Evolutionary conservation across 2,888 invertebrate species (phyloP).

Genomic region (Saturnia japonica): DNA sequence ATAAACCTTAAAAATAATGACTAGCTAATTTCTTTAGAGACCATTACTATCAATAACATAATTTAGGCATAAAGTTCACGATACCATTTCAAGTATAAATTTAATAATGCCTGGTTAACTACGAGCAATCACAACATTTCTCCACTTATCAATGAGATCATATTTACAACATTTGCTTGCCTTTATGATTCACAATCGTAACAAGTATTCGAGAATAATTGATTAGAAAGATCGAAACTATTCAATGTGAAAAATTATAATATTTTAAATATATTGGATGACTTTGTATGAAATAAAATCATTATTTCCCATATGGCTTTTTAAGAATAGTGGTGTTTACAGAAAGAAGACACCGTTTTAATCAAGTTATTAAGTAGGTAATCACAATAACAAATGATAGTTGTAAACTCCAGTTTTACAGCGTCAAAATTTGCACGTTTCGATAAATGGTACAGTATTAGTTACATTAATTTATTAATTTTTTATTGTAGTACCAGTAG

Average conservation of each 20-base stretch:
- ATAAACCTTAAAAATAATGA: conserved; percentile 48
- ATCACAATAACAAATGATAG: not conserved
- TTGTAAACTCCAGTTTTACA: not conserved
- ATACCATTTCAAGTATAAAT: not conserved
- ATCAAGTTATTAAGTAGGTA: not conserved
- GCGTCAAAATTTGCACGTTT: not conserved
- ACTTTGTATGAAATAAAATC: no score
- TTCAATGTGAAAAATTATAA: not conserved
- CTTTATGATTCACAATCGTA: not conserved
- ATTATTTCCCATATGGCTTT: not conserved
- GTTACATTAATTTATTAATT: not conserved
- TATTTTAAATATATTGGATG: no score
- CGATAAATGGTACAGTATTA: not conserved
- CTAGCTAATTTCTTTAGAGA: conserved; percentile 52
- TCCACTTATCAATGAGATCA: not conserved
- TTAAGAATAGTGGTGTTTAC: not conserved
- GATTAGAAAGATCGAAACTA: not conserved
- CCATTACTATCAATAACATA: conserved; percentile 30
- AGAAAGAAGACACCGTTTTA: not conserved
- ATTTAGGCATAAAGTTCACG: conserved; percentile 14
- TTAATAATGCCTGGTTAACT: not conserved
- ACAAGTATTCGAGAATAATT: not conserved
- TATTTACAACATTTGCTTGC: not conserved
- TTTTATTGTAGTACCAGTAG: not conserved
- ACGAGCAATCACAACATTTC: not conserved